phyloP scores from a whole-genome alignment of 2,797 vertebrate genomes.

The Buceros bicornis region DNA sequence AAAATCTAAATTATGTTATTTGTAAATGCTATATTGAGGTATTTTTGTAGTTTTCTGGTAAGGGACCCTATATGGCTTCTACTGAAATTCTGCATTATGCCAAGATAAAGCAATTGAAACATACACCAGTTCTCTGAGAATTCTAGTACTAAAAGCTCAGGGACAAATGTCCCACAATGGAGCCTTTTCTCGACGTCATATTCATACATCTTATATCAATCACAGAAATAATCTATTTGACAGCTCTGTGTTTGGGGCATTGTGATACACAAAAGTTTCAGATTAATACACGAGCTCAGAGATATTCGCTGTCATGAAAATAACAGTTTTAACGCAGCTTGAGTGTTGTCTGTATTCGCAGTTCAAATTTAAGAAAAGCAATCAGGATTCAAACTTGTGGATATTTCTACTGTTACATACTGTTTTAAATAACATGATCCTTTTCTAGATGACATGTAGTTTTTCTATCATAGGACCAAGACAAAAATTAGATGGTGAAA shows the following conservation, averaged over 20 bases:
- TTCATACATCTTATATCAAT: conserved; percentile 55
- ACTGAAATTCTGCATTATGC: background rate
- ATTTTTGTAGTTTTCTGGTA: background rate
- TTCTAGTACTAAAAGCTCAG: conserved; percentile 34
- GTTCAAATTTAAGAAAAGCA: background rate
- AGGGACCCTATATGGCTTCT: background rate
- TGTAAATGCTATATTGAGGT: background rate
- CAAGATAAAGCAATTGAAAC: conserved; percentile 1
- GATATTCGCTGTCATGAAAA: conserved; percentile 52
- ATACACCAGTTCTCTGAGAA: conserved; percentile 16
- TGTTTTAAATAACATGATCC: background rate
- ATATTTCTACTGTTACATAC: background rate
- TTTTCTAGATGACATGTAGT: background rate
- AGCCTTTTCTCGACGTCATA: conserved; percentile 49
- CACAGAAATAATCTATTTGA: conserved; percentile 72
- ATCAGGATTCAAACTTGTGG: background rate
- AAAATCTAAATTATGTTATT: background rate
- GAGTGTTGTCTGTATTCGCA: conserved; percentile 25
- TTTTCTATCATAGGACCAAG: background rate
- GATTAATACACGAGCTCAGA: conserved; percentile 44
- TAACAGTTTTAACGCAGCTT: conserved; percentile 31
- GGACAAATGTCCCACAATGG: conserved; percentile 48
- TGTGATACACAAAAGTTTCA: conserved; percentile 51
- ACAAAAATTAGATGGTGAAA: background rate
- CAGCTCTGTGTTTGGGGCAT: conserved; percentile 53